Evolutionary conservation across 2,888 invertebrate species (phyloP).

Genomic region (Nomada fucata): DNA sequence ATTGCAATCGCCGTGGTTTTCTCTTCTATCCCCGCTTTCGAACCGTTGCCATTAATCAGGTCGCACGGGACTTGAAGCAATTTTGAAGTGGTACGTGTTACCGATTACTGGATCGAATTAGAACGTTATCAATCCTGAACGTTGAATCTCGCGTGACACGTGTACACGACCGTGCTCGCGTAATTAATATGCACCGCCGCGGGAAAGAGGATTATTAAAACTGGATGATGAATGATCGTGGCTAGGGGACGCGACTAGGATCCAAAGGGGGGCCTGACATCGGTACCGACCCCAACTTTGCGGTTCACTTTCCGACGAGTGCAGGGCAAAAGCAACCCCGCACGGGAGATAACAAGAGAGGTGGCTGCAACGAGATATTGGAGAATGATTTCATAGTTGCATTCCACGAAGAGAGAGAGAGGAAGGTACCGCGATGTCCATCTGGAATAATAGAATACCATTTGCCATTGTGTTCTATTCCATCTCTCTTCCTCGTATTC

Average conservation of each 20-base stretch:
- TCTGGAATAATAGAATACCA: slow-evolving; percentile 83
- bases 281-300: slow-evolving; percentile 40
- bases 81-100: too few relatives aligned
- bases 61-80: too few relatives aligned
- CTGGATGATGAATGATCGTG: slow-evolving; percentile 77
- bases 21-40: neutral
- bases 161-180: slow-evolving; percentile 52
- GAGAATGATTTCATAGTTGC: slow-evolving; percentile 81
- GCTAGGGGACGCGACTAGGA: slow-evolving; percentile 52
- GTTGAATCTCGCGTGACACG: slow-evolving; percentile 34
- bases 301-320: slow-evolving; percentile 65
- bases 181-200: slow-evolving; percentile 73
- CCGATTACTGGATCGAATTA: neutral
- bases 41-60: too few relatives aligned
- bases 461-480: slow-evolving; percentile 79
- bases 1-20: neutral
- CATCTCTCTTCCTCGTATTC: slow-evolving; percentile 41
- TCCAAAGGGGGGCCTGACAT: slow-evolving; percentile 62
- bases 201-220: slow-evolving; percentile 78
- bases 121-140: slow-evolving; percentile 41
- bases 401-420: slow-evolving; percentile 73
- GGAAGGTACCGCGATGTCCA: slow-evolving; percentile 73
- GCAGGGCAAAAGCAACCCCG: slow-evolving; percentile 43
- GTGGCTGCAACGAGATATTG: slow-evolving; percentile 77
- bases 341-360: slow-evolving; percentile 42